Base-by-base conservation (phyloP, 1,140 invertebrate genomes). In the Sycobia sp. region DNA sequence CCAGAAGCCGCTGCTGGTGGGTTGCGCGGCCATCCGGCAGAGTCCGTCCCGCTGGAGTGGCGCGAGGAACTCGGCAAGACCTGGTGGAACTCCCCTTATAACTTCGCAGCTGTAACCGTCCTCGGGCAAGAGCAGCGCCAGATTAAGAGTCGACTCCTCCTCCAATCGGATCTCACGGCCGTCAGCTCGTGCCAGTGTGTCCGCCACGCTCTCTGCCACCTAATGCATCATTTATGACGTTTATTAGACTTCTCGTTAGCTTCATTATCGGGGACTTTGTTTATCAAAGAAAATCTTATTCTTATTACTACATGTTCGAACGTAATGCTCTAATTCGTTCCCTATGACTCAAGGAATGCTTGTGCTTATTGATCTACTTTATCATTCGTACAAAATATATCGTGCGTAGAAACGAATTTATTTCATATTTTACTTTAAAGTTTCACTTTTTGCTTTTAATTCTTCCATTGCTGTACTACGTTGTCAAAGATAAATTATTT, bases 61-160 rank as follows among this genome's bases (percentile, higher is more conserved):
- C 55, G 90, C 88, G 22, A 98, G 82, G 76, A 97, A 98, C 76
- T 98, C 96, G 0, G 92, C 89, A 22, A 98, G 82, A 7, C 94
- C 95, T n/a, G 90, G 89, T 18, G 96, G 96, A 46, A 97, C 89
- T 32, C 95, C 95, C 51, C 92, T 84, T 46, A 96, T 93, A 39
- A 97, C 93, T 82, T 99, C 96, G 81, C 95, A 97, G 73, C 95
- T 96, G 83, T 98, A 99, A 13, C 97, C 97, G 83, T 99, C 97
- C 74, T 97, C 95, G 0, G 97, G 97, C 13, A 99, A 84, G 5
- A 99, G 81, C 55, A 99, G 90, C 4, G 93, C 94, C 16, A 98
- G 82, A 69, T 93, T 90, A 18, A 99, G 85, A 69, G 95, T 91
- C 11, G 89, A 86, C 72, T 95, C 93, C 80, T 99, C 97, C 70